Percentiles rank a stretch among this genome's conserved stretches.
Evolutionary conservation across 2,113 vertebrate species (phyloP).

Genomic region (Osmerus mordax): DNA sequence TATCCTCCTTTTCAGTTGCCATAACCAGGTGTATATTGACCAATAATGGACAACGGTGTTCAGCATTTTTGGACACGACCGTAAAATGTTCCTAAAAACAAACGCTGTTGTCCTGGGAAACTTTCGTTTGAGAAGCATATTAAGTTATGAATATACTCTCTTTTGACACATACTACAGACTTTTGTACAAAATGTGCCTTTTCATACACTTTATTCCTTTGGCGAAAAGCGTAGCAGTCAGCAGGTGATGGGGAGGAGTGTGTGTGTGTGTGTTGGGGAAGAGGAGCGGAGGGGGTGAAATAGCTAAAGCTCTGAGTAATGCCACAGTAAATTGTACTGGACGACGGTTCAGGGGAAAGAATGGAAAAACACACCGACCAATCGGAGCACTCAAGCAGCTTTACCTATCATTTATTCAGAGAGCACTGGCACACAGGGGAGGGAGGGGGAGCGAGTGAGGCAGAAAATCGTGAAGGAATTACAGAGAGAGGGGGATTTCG

Average conservation of each 20-base stretch:
- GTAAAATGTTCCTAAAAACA: too few species aligned
- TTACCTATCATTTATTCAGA: slow-evolving; percentile 41
- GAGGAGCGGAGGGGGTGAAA: slow-evolving; percentile 25
- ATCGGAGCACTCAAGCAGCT: slow-evolving; percentile 39
- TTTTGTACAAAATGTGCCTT: neutral
- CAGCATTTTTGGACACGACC: too few species aligned
- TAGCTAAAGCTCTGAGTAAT: slow-evolving; percentile 47
- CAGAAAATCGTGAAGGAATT: neutral
- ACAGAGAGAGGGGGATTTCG: neutral
- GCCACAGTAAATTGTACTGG: slow-evolving; percentile 44
- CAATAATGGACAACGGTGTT: neutral
- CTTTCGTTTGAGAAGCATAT: too few species aligned
- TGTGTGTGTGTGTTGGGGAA: neutral
- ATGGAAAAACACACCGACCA: slow-evolving; percentile 36
- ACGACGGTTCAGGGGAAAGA: slow-evolving; percentile 35
- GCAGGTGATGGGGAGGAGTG: slow-evolving; percentile 24
- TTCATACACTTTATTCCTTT: slow-evolving; percentile 17
- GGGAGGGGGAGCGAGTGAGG: slow-evolving; percentile 17
- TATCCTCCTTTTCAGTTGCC: neutral
- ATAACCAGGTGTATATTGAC: neutral
- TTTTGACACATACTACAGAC: neutral
- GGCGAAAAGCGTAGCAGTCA: slow-evolving; percentile 5
- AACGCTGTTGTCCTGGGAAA: too few species aligned
- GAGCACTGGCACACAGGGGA: slow-evolving; percentile 29
- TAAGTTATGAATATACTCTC: neutral